Base-by-base conservation (phyloP, 1,140 invertebrate genomes). In the Dreissena rostriformis region DNA sequence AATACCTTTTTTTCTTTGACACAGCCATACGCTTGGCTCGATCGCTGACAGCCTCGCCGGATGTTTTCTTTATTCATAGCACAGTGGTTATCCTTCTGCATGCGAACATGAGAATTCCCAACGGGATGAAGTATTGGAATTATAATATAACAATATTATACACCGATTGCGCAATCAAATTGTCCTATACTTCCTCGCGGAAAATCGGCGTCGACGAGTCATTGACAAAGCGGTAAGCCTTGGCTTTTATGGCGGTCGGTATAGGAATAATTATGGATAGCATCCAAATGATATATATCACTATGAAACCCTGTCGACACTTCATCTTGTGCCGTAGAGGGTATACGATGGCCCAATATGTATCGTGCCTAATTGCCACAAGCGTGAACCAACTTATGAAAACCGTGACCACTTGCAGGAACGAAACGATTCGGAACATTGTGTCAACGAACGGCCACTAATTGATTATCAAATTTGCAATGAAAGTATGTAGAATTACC, bases 301-400 rank as follows among this genome's bases (percentile, higher is more conserved):
- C 95, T 61, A 96, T 92, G 86, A 96, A 96, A 0, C 95, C 95
- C 90, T 95, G 95, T 84, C 94, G 94, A 90, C 96, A 96, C 7
- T 96, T 96, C 89, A 98, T 95, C 51, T 97, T 95, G 1, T 97
- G 97, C 86, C 95, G 94, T 39, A 98, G 93, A 0, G 97, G 97
- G 94, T 96, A 96, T 94, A 98, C 96, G 0, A 99, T 98, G 0
- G 98, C 98, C 26, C 99, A 96, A 92, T 98, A 99, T n/a, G 98
- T 83, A 95, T 99, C 98, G 0, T 97, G 97, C 82, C 97, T 98
- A 97, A 99, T 99, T 63, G 99, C 98, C 74, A 98, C 96, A 15
- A 99, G 94, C 87, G 99, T 97, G 82, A 99, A 97, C 66, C 97
- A 97, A 86, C 97, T 98, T 5, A 98, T 98, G 91, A 99, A 99